Conservation (phyloP, 2,888 invertebrate species). For the Eilema caniola region DNA sequence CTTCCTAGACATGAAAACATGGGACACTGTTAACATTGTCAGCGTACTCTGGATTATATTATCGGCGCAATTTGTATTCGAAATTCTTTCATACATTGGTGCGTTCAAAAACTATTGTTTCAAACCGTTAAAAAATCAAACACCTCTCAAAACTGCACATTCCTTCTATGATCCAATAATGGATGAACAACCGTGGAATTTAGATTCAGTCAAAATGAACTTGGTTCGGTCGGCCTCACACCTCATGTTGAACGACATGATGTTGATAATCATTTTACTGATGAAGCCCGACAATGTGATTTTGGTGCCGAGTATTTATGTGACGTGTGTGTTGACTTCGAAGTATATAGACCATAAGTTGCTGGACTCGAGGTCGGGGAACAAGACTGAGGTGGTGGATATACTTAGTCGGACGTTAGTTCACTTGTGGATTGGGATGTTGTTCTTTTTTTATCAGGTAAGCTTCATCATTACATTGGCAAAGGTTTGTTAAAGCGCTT, state of each 20-base stretch:
- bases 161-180: slow-evolving; percentile 64
- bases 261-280: slow-evolving; percentile 87
- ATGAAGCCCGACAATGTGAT: slow-evolving; percentile 92
- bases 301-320: slow-evolving; percentile 87
- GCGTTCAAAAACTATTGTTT: slow-evolving; percentile 63
- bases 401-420: slow-evolving; percentile 72
- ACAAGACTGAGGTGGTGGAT: slow-evolving; percentile 76
- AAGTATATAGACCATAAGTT: slow-evolving; percentile 87
- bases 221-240: slow-evolving; percentile 72
- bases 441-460: slow-evolving; percentile 95
- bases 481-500: too few species aligned
- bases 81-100: slow-evolving; percentile 72
- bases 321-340: slow-evolving; percentile 83
- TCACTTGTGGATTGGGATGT: slow-evolving; percentile 91
- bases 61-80: slow-evolving; percentile 70
- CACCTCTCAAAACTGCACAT: slow-evolving; percentile 65
- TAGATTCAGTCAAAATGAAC: slow-evolving; percentile 75
- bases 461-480: slow-evolving; percentile 24
- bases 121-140: slow-evolving; percentile 36
- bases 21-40: slow-evolving; percentile 72
- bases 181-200: slow-evolving; percentile 78
- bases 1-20: slow-evolving; percentile 59
- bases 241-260: slow-evolving; percentile 77
- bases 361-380: slow-evolving; percentile 77
- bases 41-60: slow-evolving; percentile 74